Evolutionary conservation across 2,797 vertebrate species (phyloP), one percentile per base, ranked within the genome.

Genomic region (Notamacropus eugenii): DNA sequence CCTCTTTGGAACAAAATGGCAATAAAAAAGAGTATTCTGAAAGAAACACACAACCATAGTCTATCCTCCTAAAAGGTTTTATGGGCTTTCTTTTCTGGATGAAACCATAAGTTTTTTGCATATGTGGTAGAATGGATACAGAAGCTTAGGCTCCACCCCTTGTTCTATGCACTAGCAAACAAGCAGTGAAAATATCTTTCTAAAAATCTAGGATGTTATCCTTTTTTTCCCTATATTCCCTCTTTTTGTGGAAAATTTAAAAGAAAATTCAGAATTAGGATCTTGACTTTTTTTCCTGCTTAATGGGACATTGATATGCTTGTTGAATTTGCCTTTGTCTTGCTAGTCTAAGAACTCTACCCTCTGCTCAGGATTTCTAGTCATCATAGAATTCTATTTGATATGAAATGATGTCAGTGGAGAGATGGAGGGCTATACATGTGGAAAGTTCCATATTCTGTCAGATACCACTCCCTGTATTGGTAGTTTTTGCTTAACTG

Each of bases 251-350:
- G 54, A 57, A 93, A 97, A 98, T 98, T 97, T 95, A 22, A 94
- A 93, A 56, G 74, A 96, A 97, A 98, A 93, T 56, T 93, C 94
- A 98, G 96, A 98, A 97, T 97, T 97, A 97, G 96, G 50, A 58
- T 97, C 93, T 96, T 98, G 98, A 98, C 97, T 97, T 99, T 98
- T 98, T 96, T 92, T 98, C 96, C 16, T 93, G 96, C 94, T 96
- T 98, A 97, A 96, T 92, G 93, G 92, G 28, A 91, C 95, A 59
- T 55, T 22, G 16, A 40, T 74, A 16, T n/a, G n/a, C 2, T 40
- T 74, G 34, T 22, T 74, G 5, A n/a, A 74, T 19, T 74, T 97
- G 93, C 82, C 92, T 93, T 95, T 96, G 74, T 97, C 54, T 13
- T 92, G 16, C 87, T 62, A 31, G 57, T 93, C 91, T 93, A 97